Conservation (phyloP, 1,140 invertebrate genomes). For the Apis cerana region DNA sequence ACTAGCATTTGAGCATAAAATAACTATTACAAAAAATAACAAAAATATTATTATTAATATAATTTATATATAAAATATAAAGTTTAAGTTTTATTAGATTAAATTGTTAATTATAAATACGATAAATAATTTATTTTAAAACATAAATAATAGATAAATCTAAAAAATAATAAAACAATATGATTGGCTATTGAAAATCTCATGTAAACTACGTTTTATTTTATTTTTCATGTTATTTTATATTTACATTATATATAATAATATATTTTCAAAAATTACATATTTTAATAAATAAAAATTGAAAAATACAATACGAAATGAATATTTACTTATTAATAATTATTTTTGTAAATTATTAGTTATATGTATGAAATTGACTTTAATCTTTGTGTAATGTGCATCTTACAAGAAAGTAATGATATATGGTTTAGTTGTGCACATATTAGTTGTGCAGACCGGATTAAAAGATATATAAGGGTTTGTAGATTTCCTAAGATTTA, state of each 20-base stretch:
- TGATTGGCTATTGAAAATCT: neutral
- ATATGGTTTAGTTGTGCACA: slow-evolving; percentile 20
- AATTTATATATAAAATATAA: neutral
- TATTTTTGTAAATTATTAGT: neutral
- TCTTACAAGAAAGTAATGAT: slow-evolving; percentile 3
- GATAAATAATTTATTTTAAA: neutral
- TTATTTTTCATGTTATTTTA: neutral
- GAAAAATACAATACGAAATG: neutral
- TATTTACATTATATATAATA: neutral
- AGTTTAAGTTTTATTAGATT: neutral
- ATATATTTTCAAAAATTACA: neutral
- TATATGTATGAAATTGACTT: neutral
- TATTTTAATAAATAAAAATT: neutral
- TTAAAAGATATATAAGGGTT: slow-evolving; percentile 8
- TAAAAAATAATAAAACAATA: neutral
- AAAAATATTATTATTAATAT: neutral
- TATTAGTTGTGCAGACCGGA: slow-evolving; percentile 32
- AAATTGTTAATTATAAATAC: neutral
- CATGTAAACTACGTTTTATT: neutral
- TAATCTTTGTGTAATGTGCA: neutral
- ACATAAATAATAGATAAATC: too few relatives aligned
- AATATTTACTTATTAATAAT: neutral
- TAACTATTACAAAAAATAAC: neutral
- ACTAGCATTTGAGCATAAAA: neutral
- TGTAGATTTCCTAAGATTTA: slow-evolving; percentile 27